Evolutionary conservation across 2,888 invertebrate species (phyloP), one percentile per base, ranked within the genome.

Genomic region (Seladonia tumulorum): DNA sequence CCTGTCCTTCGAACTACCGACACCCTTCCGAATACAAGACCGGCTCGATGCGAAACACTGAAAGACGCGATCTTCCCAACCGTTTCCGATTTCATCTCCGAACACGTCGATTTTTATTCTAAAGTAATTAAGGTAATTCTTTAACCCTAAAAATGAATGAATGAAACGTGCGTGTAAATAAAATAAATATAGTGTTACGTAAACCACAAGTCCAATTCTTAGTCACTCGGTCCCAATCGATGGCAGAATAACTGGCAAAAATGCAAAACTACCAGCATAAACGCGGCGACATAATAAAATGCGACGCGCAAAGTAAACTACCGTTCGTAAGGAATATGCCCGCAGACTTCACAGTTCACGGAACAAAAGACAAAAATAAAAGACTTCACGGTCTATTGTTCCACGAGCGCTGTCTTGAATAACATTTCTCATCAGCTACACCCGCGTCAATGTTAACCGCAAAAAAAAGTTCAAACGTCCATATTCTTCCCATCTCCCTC

Each of bases 1-100:
- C 93, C 93, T 90, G 93, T 89, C 85, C 82, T 68, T 86, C 85
- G 76, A 78, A 83, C 88, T 73, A 82, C 35, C 66, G 29, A 76
- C 81, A 79, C 81, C 83, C 80, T 90, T 91, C 90, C 78, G 77
- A 73, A 76, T 79, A 71, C 76, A 80, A 73, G 42, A 79, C 77
- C 22, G 42, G 22, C 47, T 35, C 39, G 29, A 42, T 22, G 57
- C 47, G 16, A 75, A 29, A 60, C 25, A 60, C 7, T n/a, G 18
- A 18, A 63, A 68, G 63, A 57, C 14, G 25, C 60, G 25, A 60
- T 60, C 25, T 60, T 60, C 60, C 60, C 53, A 49, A 80, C 57
- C 82, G 57, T 47, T 81, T 80, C 57, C 8, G 22, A 22, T 7
- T 25, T 16, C 60, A 60, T 25, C 14, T 25, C 25, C 29, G 60